Conservation (phyloP, 2,888 invertebrate species). For the Lapara coniferarum region DNA sequence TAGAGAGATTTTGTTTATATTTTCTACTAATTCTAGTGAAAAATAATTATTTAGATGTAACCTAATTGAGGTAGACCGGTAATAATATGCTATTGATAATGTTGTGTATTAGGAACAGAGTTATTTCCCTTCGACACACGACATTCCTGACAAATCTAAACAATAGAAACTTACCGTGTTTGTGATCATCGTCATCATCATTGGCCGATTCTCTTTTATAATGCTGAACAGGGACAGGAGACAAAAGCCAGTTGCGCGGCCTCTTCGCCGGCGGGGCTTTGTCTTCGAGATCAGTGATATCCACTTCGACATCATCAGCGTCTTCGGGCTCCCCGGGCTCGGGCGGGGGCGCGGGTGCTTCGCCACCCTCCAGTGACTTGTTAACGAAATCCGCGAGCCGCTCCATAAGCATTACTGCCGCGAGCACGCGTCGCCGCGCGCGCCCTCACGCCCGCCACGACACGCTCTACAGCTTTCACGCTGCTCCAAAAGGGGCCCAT, state of each 20-base stretch:
- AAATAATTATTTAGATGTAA: too few species aligned
- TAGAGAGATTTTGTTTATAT: too few species aligned
- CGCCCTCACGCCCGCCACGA: slow-evolving; percentile 72
- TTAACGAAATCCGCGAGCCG: slow-evolving; percentile 96
- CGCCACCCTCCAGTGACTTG: slow-evolving; percentile 90
- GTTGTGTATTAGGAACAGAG: too few species aligned
- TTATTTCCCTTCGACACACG: too few species aligned
- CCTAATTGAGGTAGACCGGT: too few species aligned
- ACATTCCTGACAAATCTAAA: background rate
- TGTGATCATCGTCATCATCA: slow-evolving; percentile 74
- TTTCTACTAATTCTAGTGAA: too few species aligned
- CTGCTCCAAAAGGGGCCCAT: slow-evolving; percentile 59
- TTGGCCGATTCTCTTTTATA: slow-evolving; percentile 65
- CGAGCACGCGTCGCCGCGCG: slow-evolving; percentile 68
- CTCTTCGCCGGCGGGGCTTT: slow-evolving; percentile 67
- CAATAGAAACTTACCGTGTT: slow-evolving; percentile 61
- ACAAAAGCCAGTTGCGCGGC: slow-evolving; percentile 78
- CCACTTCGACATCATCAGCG: slow-evolving; percentile 73
- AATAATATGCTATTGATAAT: too few species aligned
- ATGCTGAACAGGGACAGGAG: slow-evolving; percentile 66
- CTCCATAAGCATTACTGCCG: slow-evolving; percentile 88
- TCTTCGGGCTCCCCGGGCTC: slow-evolving; percentile 76
- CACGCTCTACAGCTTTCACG: slow-evolving; percentile 67
- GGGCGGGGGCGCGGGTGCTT: slow-evolving; percentile 75
- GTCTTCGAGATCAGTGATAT: slow-evolving; percentile 78